Base-by-base conservation (phyloP, 2,113 vertebrate genomes). In the Anthoscopus minutus region DNA sequence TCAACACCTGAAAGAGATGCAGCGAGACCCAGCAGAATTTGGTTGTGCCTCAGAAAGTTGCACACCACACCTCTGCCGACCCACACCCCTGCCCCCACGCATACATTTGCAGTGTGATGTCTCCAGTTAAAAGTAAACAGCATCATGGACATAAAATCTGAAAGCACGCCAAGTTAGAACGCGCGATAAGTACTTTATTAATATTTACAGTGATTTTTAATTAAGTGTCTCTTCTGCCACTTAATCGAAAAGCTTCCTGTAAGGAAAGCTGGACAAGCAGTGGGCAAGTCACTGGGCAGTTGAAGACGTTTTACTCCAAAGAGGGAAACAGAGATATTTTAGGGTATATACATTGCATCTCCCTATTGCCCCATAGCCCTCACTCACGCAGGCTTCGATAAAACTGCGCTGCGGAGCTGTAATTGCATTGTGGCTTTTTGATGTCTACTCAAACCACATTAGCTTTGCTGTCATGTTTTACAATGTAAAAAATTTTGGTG, bases 381-480 rank as follows among this genome's bases (percentile, higher is more conserved):
- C 78, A 30, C 17, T 1, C 33, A 13, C 9, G 6, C 50, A 42
- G 12, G 71, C 80, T 93, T 90, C 1, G 1, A 47, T 67, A 88
- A 81, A 94, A 83, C 74, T 81, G 61, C 0, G 11, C 82, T 92
- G 69, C 11, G 47, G 82, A 93, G 82, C 51, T 71, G 10, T 94
- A 96, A 96, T 93, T 90, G 60, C 76, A 93, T 94, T 95, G 93
- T 86, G 93, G 93, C 74, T 96, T 95, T 93, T 23, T 95, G 56
- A 95, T 83, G 85, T 95, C 89, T 92, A 83, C 94, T 86, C 96
- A 92, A 93, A 96, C 81, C 70, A 61, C 69, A 87, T 94, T 92
- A 93, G 92, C 64, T 86, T 92, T 90, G 86, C 88, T 94, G 88
- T 77, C 92, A 67, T 86, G 72, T 92, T 94, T 95, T 90, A 86